phyloP scores from a whole-genome alignment of 1,140 invertebrate species.

The Cotesia vestalis region DNA sequence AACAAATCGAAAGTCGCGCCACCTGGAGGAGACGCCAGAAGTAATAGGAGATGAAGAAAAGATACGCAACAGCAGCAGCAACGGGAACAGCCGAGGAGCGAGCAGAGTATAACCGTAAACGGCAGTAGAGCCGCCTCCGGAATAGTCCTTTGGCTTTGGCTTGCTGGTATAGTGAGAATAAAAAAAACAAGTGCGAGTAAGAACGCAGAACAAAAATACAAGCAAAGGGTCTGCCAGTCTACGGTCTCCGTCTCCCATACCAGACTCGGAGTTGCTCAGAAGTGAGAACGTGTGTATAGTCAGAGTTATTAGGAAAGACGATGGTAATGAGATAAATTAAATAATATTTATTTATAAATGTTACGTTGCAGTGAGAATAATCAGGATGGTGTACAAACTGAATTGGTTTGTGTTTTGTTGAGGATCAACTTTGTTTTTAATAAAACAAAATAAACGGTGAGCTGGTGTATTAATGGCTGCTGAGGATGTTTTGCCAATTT shows the following conservation, averaged over 20 bases:
- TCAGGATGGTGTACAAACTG: constrained; percentile 46
- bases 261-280: too few relatives aligned
- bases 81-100: neutral
- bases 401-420: constrained; percentile 29
- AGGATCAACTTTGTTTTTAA: constrained; percentile 48
- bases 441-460: constrained; percentile 32
- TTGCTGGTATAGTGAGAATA: neutral
- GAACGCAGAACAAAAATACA: constrained; percentile 11
- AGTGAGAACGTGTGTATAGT: too few relatives aligned
- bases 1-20: too few relatives aligned
- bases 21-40: neutral
- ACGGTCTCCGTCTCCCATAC: constrained; percentile 18
- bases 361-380: constrained; percentile 5
- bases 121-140: constrained; percentile 28
- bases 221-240: constrained; percentile 15
- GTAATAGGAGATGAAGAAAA: neutral
- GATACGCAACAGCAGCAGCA: too few relatives aligned
- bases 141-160: neutral
- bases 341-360: too few relatives aligned
- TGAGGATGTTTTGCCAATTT: neutral
- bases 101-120: constrained; percentile 34
- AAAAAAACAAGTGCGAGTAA: constrained; percentile 20
- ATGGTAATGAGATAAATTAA: constrained; percentile 13
- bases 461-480: constrained; percentile 21
- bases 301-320: constrained; percentile 5